Conservation (phyloP, 2,797 vertebrate species). For the Liasis olivaceus region DNA sequence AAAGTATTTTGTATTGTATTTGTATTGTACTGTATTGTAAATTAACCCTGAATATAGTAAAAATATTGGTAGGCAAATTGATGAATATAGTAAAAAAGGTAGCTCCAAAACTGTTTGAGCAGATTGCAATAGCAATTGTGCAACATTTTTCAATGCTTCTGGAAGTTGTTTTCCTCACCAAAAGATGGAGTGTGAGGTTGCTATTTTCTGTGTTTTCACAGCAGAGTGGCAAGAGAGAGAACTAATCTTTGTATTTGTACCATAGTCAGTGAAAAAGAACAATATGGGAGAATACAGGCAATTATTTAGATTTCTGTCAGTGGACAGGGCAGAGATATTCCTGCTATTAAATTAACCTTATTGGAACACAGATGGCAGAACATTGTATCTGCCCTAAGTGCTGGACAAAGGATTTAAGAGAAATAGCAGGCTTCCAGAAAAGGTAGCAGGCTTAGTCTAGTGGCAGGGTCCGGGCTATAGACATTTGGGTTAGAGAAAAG, state of each 20-base stretch:
- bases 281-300: not conserved
- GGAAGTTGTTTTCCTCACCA: not conserved
- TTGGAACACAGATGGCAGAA: not conserved
- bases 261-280: not conserved
- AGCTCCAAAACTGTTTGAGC: not conserved
- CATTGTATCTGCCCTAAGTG: not conserved
- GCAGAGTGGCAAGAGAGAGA: not conserved
- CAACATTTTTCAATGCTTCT: not conserved
- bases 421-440: not conserved
- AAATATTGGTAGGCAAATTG: not conserved
- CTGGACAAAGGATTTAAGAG: not conserved
- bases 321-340: not conserved
- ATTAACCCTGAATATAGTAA: not conserved
- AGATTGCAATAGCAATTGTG: not conserved
- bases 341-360: not conserved
- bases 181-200: not conserved
- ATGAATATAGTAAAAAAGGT: not conserved
- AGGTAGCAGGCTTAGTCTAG: not conserved
- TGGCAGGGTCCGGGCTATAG: not conserved
- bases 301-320: not conserved
- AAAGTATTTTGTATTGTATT: too few relatives aligned
- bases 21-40: too few relatives aligned
- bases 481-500: not conserved
- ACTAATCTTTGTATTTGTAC: not conserved
- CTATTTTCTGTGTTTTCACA: not conserved